Evolutionary conservation across 2,797 vertebrate genomes (phyloP), one percentile per base, ranked within the genome.

Genomic region (Vultur gryphus): DNA sequence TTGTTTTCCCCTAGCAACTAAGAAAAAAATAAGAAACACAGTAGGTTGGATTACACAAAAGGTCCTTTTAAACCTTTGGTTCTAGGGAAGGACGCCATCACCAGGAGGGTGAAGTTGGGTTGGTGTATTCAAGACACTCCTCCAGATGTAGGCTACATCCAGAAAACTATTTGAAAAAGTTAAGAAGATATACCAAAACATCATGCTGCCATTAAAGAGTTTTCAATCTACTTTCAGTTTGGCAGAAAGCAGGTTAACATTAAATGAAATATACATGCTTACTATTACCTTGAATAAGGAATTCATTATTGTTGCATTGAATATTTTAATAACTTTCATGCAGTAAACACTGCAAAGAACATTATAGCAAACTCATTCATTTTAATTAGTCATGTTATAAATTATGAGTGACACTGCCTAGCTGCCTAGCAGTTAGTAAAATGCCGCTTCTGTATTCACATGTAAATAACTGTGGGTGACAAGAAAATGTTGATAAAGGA

Each of bases 331-430:
- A 97, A 97, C 77, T 83, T 97, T 87, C 89, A 89, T 59, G 35
- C 37, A 73, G 82, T 72, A 98, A 96, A 97, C 79, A 95, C 81
- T 92, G 80, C 75, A 96, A 64, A 75, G 83, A 95, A 95, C 35
- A 46, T 91, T 92, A 96, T 48, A 95, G 83, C 31, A 86, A 97
- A 77, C 88, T 96, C 91, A 98, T 98, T 98, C 84, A 95, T 98
- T 98, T 98, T 98, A 98, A 98, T 98, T 98, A 98, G 87, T 95
- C 70, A 83, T 97, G 65, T 95, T 98, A 97, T 96, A 98, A 98
- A 98, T 97, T 97, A 98, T 92, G 92, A 96, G 72, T 95, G 95
- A 97, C 95, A 97, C 72, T 93, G 93, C 92, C 95, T 94, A 95
- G 94, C 88, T 97, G 80, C 97, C 96, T 95, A 95, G 97, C 96